Base-by-base conservation (phyloP, 2,797 vertebrate genomes). In the Hyperoplus lanceolatus region DNA sequence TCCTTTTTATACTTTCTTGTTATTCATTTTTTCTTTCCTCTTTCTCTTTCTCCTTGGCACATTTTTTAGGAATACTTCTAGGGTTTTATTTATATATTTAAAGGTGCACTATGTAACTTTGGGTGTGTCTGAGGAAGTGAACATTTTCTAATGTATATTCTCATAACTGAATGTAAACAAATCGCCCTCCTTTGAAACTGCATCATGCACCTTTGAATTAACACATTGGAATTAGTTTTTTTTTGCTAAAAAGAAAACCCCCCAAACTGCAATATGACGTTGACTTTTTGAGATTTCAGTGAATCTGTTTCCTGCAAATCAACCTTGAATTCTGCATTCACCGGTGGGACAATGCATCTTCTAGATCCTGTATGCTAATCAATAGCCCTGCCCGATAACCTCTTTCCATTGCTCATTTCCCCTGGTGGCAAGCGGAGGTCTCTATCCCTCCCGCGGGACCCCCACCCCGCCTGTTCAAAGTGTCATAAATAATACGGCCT, bases 401-500 rank as follows among this genome's bases (percentile, higher is more conserved):
- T 96, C 94, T 95, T 29, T 95, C 95, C 95, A 95, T 95, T 95
- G 95, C 94, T 96, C 96, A 96, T 96, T 94, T 96, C 93, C 95
- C 95, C 92, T 89, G 75, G 92, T 95, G 95, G 91, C 93, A 96
- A 29, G 93, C 93, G 94, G 94, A 96, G 92, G 89, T 92, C 93
- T 95, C 92, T 81, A 89, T 94, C 93, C 93, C 69, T 80, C 94
- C 93, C 90, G 82, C 45, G 81, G 90, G 94, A 94, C 92, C 55
- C 80, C 88, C 90, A 92, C 88, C 90, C 93, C 75, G 89, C 92
- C 92, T 88, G 80, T 92, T 95, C 94, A 93, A 90, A 88, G 93
- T 95, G 95, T 95, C 94, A 96, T 96, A 97, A 97, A 97, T 96
- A 97, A 95, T 94, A 94, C 65, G 91, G 91, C 87, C 90, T 97